These are phyloP conservation scores for Priocnemis perturbator DNA, from an alignment of 2,888 invertebrate genomes.

Conservation along the genomic window DNA sequence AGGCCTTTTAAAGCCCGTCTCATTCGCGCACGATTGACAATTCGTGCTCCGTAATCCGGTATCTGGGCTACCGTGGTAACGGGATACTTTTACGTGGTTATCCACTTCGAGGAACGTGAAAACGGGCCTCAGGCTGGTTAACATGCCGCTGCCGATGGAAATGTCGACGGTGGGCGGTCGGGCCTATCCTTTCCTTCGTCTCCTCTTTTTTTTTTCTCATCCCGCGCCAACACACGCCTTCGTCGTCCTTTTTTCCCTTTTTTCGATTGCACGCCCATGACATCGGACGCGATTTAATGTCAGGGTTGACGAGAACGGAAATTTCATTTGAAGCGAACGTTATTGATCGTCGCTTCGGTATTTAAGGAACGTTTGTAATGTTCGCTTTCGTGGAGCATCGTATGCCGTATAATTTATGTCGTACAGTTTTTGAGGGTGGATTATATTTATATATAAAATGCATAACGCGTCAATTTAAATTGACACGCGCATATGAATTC, in stretches of 20 bases:
- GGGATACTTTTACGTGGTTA: slow-evolving; percentile 68
- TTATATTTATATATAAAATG: too few species aligned
- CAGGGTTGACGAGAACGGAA: slow-evolving; percentile 38
- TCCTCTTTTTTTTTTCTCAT: background rate
- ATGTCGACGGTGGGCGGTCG: slow-evolving; percentile 15
- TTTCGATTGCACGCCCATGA: slow-evolving; percentile 31
- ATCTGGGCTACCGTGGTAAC: slow-evolving; percentile 70
- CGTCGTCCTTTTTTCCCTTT: background rate
- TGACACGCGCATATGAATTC: too few species aligned
- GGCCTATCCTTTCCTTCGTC: slow-evolving; percentile 17
- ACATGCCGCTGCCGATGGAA: slow-evolving; percentile 25
- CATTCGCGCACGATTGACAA: slow-evolving; percentile 64
- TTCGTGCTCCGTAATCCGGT: slow-evolving; percentile 70
- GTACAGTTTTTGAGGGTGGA: too few species aligned
- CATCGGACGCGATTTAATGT: slow-evolving; percentile 45
- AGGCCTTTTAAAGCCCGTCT: slow-evolving; percentile 40
- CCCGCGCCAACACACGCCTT: background rate
- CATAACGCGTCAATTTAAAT: too few species aligned
- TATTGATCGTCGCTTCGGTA: background rate
- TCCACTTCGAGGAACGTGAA: slow-evolving; percentile 51
- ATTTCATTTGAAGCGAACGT: background rate
- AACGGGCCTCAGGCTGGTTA: slow-evolving; percentile 30
- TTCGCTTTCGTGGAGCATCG: too few species aligned
- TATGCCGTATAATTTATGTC: too few species aligned
- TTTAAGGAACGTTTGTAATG: too few species aligned